Conservation (phyloP, 2,113 vertebrate species). For the Ophiodon elongatus region DNA sequence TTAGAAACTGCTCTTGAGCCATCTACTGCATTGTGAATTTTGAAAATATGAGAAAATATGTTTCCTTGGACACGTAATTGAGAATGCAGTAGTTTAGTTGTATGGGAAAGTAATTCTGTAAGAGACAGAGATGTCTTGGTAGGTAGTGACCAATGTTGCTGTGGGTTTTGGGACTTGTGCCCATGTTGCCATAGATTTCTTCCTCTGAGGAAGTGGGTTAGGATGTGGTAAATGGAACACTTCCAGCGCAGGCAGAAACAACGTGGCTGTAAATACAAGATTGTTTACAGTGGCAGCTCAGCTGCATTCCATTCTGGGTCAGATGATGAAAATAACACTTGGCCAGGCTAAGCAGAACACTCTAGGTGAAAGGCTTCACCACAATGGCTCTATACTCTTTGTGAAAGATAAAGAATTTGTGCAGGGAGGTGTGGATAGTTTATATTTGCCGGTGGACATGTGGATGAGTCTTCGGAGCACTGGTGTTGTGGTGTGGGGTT, state of each 20-base stretch:
- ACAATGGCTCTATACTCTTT: background rate
- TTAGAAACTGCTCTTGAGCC: background rate
- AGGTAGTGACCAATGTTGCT: background rate
- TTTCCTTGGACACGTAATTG: background rate
- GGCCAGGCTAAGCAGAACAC: background rate
- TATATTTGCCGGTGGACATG: conserved; percentile 11
- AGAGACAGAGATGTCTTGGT: background rate
- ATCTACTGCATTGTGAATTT: background rate
- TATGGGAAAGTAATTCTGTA: background rate
- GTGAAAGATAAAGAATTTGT: background rate
- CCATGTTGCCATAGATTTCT: background rate
- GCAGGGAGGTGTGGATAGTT: background rate
- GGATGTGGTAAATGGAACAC: conserved; percentile 13
- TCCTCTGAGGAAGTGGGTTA: background rate
- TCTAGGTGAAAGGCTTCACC: background rate
- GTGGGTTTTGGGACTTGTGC: background rate
- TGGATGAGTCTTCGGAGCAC: conserved; percentile 20
- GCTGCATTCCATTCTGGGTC: conserved; percentile 17
- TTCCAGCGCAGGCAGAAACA: conserved; percentile 5
- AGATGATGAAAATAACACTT: background rate
- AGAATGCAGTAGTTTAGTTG: background rate
- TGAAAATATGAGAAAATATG: background rate
- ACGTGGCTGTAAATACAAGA: background rate
- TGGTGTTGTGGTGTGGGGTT: conserved; percentile 14
- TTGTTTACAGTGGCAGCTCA: background rate